Evolutionary conservation across 2,113 vertebrate species (phyloP).

Genomic region (Anolis sagrei): DNA sequence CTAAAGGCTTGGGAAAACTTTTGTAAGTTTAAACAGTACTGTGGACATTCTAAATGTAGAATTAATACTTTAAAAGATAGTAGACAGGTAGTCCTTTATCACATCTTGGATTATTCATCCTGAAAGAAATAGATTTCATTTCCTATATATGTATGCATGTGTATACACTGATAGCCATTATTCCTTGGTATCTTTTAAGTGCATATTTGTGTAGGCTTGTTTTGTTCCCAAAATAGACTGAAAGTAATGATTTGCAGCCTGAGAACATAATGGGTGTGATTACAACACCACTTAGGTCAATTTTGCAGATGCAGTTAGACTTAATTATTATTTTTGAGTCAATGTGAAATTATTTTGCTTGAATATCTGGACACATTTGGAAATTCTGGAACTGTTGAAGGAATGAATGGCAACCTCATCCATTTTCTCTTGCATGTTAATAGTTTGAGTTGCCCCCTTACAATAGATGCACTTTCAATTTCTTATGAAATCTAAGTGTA

Average conservation of each 20-base stretch:
- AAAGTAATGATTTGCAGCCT: slow-evolving; percentile 51
- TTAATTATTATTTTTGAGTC: slow-evolving; percentile 63
- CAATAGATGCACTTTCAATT: neutral
- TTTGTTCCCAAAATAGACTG: slow-evolving; percentile 46
- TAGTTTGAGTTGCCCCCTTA: neutral
- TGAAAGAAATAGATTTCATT: neutral
- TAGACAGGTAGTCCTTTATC: too few species aligned
- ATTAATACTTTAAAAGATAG: neutral
- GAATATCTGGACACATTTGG: neutral
- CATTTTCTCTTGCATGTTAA: neutral
- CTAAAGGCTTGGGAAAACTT: neutral
- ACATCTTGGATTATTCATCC: neutral
- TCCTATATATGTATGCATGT: too few species aligned
- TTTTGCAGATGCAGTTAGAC: slow-evolving; percentile 24
- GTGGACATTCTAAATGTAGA: neutral
- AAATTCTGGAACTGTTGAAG: neutral
- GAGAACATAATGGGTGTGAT: slow-evolving; percentile 57
- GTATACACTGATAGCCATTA: too few species aligned
- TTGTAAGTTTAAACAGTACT: neutral
- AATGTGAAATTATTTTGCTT: neutral
- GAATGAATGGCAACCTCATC: neutral
- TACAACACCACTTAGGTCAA: slow-evolving; percentile 36
- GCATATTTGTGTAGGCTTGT: slow-evolving; percentile 44
- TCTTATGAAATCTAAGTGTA: neutral
- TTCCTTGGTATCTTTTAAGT: neutral